These are phyloP conservation scores for Digitonthophagus gazella DNA, from an alignment of 2,888 invertebrate species.

Conservation along the genomic window DNA sequence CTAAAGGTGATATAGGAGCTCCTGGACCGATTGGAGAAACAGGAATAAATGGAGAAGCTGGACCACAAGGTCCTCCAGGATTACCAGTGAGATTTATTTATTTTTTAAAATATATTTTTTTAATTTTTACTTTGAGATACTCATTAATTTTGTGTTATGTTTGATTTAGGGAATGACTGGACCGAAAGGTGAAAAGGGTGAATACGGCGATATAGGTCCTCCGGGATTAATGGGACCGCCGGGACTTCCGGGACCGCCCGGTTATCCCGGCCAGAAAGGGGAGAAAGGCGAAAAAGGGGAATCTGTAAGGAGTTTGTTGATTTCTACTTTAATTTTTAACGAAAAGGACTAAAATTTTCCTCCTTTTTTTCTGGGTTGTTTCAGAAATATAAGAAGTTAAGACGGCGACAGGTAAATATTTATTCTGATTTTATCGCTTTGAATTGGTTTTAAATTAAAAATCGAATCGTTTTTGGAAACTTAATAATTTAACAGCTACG, in stretches of 20 bases:
- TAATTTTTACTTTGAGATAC: neutral
- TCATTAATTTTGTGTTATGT: conserved; percentile 10
- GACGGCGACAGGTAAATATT: conserved; percentile 74
- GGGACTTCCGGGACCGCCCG: conserved; percentile 77
- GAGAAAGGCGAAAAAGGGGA: conserved; percentile 92
- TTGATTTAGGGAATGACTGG: conserved; percentile 77
- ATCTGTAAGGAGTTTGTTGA: conserved; percentile 67
- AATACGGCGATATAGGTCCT: conserved; percentile 88
- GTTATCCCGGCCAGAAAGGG: conserved; percentile 86
- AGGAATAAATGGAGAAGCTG: conserved; percentile 75
- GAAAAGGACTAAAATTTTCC: conserved; percentile 21
- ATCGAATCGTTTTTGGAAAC: conserved; percentile 24
- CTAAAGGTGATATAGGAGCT: conserved; percentile 71
- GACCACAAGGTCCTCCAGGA: conserved; percentile 85
- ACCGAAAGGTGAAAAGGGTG: conserved; percentile 84
- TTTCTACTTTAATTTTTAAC: conserved; percentile 7
- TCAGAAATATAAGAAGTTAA: conserved; percentile 80
- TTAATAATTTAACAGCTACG: conserved; percentile 23
- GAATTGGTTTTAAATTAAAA: conserved; percentile 24
- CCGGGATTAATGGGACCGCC: conserved; percentile 94
- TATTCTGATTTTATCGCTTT: conserved; percentile 35
- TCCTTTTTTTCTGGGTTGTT: conserved; percentile 38
- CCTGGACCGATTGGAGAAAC: conserved; percentile 72
- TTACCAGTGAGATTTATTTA: conserved; percentile 61
- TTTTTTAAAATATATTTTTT: neutral